phyloP scores from a whole-genome alignment of 2,888 invertebrate species.

The Parnassius smintheus region DNA sequence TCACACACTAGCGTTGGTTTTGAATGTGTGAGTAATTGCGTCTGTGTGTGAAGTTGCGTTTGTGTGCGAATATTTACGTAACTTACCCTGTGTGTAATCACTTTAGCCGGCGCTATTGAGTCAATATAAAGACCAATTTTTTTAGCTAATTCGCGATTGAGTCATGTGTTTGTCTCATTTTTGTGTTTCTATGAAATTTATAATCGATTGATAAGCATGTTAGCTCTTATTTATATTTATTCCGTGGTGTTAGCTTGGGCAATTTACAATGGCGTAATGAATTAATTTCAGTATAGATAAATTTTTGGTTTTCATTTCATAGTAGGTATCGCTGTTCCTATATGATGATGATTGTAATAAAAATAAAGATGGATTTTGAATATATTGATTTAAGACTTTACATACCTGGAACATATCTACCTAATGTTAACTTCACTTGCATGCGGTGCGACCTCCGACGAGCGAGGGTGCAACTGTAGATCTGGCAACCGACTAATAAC shows the following conservation, averaged over 20 bases:
- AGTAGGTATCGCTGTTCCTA: slow-evolving; percentile 26
- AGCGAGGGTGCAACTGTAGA: too few relatives aligned
- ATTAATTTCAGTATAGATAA: slow-evolving; percentile 32
- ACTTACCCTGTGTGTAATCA: slow-evolving; percentile 70
- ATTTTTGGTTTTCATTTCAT: slow-evolving; percentile 26
- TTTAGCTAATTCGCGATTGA: slow-evolving; percentile 72
- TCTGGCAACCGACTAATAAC: too few relatives aligned
- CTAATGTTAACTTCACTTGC: too few relatives aligned
- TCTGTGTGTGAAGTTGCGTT: slow-evolving; percentile 43
- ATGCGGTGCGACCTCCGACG: too few relatives aligned
- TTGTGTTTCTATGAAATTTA: slow-evolving; percentile 49
- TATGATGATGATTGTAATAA: slow-evolving; percentile 13
- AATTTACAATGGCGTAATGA: slow-evolving; percentile 49
- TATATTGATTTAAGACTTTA: too few relatives aligned
- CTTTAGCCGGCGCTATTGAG: slow-evolving; percentile 62
- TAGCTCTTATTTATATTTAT: slow-evolving; percentile 27
- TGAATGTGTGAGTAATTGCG: slow-evolving; percentile 31
- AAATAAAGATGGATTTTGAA: too few relatives aligned
- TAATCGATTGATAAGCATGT: slow-evolving; percentile 55
- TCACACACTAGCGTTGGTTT: slow-evolving; percentile 51
- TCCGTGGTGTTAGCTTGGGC: slow-evolving; percentile 37
- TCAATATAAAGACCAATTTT: slow-evolving; percentile 69
- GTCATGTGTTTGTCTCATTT: slow-evolving; percentile 68
- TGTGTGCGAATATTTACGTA: slow-evolving; percentile 64
- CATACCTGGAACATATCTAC: too few relatives aligned